phyloP scores from a whole-genome alignment of 1,140 invertebrate genomes.

The Zaprionus tsacasi region DNA sequence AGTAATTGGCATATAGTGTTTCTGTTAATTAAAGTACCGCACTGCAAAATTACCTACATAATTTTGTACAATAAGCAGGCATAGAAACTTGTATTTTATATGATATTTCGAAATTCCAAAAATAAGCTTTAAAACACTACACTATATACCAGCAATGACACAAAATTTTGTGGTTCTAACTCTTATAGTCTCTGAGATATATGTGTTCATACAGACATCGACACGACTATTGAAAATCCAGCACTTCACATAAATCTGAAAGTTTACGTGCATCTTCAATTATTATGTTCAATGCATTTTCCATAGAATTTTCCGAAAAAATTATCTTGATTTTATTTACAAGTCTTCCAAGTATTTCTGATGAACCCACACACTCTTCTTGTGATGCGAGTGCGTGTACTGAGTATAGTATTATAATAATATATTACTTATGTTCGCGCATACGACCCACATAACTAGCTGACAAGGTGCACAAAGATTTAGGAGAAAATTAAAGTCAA shows the following conservation, averaged over 20 bases:
- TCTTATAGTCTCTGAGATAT: no score
- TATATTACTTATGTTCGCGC: slow-evolving; percentile 10
- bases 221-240: no score
- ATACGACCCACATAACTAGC: slow-evolving; percentile 32
- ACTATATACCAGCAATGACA: no score
- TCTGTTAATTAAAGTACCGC: neutral
- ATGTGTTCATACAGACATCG: no score
- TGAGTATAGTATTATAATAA: neutral
- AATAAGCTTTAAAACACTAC: no score
- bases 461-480: slow-evolving; percentile 27
- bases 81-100: no score
- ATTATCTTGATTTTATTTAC: neutral
- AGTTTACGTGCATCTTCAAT: slow-evolving; percentile 2
- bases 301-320: neutral
- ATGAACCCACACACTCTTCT: neutral
- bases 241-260: neutral
- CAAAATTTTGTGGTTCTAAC: no score
- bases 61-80: neutral
- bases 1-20: neutral
- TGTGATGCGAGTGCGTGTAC: neutral
- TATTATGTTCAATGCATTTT: slow-evolving; percentile 7
- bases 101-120: no score
- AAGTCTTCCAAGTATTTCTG: neutral
- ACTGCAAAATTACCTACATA: neutral
- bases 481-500: slow-evolving; percentile 25